Conservation (phyloP, 2,113 vertebrate species). For the Falcunculus frontatus region DNA sequence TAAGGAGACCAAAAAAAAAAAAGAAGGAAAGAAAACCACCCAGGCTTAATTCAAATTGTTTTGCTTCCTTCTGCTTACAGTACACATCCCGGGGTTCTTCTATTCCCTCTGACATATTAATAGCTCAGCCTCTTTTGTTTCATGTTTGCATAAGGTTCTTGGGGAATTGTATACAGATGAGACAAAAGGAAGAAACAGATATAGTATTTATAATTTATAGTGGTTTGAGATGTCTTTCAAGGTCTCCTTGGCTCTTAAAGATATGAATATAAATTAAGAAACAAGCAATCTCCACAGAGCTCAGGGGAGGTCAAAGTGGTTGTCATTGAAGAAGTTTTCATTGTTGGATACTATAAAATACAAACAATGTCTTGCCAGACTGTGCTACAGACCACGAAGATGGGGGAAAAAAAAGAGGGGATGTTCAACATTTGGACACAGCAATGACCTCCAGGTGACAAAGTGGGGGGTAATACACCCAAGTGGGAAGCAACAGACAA, state of each 20-base stretch:
- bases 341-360: conserved; percentile 51
- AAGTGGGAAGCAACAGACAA: not conserved
- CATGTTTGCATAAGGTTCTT: conserved; percentile 67
- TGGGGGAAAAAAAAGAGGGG: not conserved
- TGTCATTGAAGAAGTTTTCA: conserved; percentile 42
- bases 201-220: conserved; percentile 75
- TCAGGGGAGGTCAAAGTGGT: conserved; percentile 1
- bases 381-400: not conserved
- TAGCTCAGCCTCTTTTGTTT: conserved; percentile 62
- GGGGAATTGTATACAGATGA: conserved; percentile 65
- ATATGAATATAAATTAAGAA: conserved; percentile 76
- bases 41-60: conserved; percentile 33
- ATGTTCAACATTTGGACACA: conserved; percentile 37
- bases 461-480: not conserved
- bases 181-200: conserved; percentile 68
- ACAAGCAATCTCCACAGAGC: conserved; percentile 59
- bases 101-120: conserved; percentile 64
- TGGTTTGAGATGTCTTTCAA: conserved; percentile 70
- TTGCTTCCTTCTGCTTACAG: conserved; percentile 8
- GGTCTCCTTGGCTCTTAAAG: conserved; percentile 72
- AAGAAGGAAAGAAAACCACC: not conserved
- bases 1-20: not conserved
- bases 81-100: conserved; percentile 19
- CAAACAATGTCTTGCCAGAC: not conserved
- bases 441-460: not conserved